Evolutionary conservation across 2,113 vertebrate species (phyloP), one percentile per base, ranked within the genome.

Genomic region (Xyrauchen texanus): DNA sequence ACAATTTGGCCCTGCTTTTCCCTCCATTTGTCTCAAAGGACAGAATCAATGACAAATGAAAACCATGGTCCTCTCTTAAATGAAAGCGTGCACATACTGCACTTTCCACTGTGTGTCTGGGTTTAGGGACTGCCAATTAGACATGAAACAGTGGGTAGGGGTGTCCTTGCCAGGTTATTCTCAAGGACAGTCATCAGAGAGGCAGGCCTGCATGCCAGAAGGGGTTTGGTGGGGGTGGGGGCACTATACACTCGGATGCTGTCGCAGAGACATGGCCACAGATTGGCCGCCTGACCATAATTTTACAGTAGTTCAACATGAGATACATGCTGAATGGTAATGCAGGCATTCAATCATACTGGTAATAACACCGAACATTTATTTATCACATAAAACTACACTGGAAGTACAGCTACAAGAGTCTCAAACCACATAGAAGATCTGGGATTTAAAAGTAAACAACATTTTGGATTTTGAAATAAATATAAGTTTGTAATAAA

Each of bases 41-140:
- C 46, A 63, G 67, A 61, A 67, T 51, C 62, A 47, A 69, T 83
- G 65, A 81, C 75, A 90, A 88, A 89, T 75, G 82, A 85, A 81
- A 84, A 70, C 65, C 62, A 78, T 64, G 12, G 44, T 6, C 52
- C 44, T 68, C 63, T 60, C 65, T 44, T 51, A 81, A 81, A 83
- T 55, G 80, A 85, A 88, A 81, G 79, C 86, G 77, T 90, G 88
- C 89, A 84, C 81, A 90, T 85, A 16, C 83, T 85, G 88, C 90
- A 90, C 82, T 88, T 91, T 85, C 79, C 66, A 71, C 63, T 9
- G 66, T 57, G 21, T 12, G 64, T 68, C 85, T 81, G 49, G 71
- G 55, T 69, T 51, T 21, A 46, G 78, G 68, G 86, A 83, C 84
- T 72, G 82, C 85, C 89, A 89, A 88, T 89, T 88, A 90, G 84